These are phyloP conservation scores for Zenarchopterus dispar DNA, from an alignment of 2,797 vertebrate species.

Conservation along the genomic window DNA sequence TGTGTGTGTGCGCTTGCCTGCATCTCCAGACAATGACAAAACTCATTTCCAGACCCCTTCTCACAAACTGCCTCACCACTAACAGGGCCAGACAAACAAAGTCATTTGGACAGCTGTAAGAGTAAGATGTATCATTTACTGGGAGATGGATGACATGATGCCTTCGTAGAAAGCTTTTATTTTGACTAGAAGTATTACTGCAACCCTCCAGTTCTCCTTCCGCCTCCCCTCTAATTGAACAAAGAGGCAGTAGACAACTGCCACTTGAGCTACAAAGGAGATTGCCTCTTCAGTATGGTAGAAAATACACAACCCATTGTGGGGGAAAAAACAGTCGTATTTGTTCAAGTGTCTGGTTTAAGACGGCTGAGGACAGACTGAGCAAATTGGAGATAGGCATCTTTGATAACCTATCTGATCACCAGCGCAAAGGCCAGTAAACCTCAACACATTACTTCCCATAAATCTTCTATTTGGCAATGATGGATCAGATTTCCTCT, in stretches of 20 bases:
- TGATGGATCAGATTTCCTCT: slow-evolving; percentile 24
- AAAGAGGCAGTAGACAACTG: slow-evolving; percentile 76
- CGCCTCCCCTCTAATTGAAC: slow-evolving; percentile 72
- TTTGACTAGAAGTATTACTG: slow-evolving; percentile 75
- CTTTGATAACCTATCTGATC: slow-evolving; percentile 47
- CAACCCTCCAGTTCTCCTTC: slow-evolving; percentile 43
- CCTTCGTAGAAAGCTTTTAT: slow-evolving; percentile 74
- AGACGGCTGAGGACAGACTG: slow-evolving; percentile 53
- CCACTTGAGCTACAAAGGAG: slow-evolving; percentile 73
- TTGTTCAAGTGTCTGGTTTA: slow-evolving; percentile 43
- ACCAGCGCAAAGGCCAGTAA: slow-evolving; percentile 36
- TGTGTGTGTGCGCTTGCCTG: slow-evolving; percentile 24
- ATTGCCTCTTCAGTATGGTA: slow-evolving; percentile 67
- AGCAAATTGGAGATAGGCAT: slow-evolving; percentile 58
- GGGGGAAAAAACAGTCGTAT: slow-evolving; percentile 50
- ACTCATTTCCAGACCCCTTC: slow-evolving; percentile 66
- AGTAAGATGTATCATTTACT: slow-evolving; percentile 81
- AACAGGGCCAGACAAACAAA: slow-evolving; percentile 78
- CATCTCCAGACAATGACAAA: slow-evolving; percentile 72
- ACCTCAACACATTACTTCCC: slow-evolving; percentile 19
- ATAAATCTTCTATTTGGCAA: slow-evolving; percentile 31
- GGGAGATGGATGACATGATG: slow-evolving; percentile 77
- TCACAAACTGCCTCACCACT: slow-evolving; percentile 55
- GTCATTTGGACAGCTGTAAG: slow-evolving; percentile 72
- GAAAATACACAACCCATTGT: slow-evolving; percentile 58